phyloP scores from a whole-genome alignment of 64 coral and sea anemone genomes.

The Platygyra sinensis region DNA sequence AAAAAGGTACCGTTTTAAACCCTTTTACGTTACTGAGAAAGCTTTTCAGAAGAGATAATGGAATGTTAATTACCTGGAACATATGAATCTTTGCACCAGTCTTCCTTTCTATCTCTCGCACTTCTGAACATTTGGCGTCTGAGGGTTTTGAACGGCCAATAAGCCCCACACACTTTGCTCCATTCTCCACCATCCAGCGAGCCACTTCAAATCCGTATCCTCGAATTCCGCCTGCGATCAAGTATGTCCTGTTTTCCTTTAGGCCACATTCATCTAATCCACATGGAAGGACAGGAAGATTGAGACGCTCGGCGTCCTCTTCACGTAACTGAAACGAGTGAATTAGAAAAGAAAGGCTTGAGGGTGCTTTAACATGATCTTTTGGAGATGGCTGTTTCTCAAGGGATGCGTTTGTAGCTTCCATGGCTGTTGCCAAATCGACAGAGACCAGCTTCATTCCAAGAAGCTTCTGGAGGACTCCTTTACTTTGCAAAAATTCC shows the following conservation, averaged over 20 bases:
- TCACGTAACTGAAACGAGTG: neutral
- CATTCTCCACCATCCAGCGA: conserved; percentile 62
- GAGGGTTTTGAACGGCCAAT: conserved; percentile 45
- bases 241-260: conserved; percentile 55
- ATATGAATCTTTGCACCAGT: conserved; percentile 57
- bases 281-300: neutral
- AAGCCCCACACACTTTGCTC: conserved; percentile 50
- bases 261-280: conserved; percentile 55
- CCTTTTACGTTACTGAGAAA: too few species aligned
- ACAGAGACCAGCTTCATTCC: neutral
- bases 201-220: conserved; percentile 86
- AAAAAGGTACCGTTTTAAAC: too few species aligned
- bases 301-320: neutral
- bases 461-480: neutral
- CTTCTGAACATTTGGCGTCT: conserved; percentile 43
- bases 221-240: conserved; percentile 60
- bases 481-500: neutral
- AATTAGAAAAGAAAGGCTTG: neutral
- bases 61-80: conserved; percentile 19
- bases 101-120: conserved; percentile 32
- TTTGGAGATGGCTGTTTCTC: neutral
- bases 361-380: neutral
- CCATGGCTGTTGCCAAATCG: neutral
- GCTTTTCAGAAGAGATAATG: neutral
- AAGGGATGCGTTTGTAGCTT: neutral